phyloP scores from a whole-genome alignment of 2,113 vertebrate genomes.

The Diphyllodes magnificus region DNA sequence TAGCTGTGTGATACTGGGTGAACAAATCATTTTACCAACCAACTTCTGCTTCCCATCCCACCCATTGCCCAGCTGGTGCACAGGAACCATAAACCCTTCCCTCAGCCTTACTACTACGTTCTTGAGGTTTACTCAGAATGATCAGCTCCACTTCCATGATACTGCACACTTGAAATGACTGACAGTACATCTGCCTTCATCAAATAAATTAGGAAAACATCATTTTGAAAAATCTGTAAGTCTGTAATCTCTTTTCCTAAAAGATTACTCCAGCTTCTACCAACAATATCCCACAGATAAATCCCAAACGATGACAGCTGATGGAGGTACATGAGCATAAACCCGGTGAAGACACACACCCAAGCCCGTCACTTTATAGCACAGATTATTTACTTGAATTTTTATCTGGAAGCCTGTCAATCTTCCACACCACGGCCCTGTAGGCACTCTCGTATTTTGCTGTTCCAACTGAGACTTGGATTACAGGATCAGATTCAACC shows the following conservation, averaged over 20 bases:
- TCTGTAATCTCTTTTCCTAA: not conserved
- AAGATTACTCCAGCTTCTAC: not conserved
- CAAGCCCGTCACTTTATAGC: not conserved
- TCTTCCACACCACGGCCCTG: constrained; percentile 91
- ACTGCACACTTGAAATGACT: not conserved
- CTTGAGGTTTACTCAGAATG: not conserved
- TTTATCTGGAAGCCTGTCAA: constrained; percentile 93
- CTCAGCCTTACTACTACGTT: not conserved
- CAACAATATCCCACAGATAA: not conserved
- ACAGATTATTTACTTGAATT: constrained; percentile 81
- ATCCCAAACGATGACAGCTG: not conserved
- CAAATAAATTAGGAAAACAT: not conserved
- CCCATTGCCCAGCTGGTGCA: not conserved
- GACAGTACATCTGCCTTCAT: not conserved
- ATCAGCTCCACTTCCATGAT: not conserved
- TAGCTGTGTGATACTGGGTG: not conserved
- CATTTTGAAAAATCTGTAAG: not conserved
- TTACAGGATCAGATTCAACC: constrained; percentile 81
- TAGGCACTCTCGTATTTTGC: constrained; percentile 95
- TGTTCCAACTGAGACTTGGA: constrained; percentile 89
- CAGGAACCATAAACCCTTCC: not conserved
- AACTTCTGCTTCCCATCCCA: not conserved
- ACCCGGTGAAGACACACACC: not conserved
- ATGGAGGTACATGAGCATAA: not conserved
- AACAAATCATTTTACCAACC: not conserved